phyloP scores from a whole-genome alignment of 2,797 vertebrate species.

The Avahi laniger region DNA sequence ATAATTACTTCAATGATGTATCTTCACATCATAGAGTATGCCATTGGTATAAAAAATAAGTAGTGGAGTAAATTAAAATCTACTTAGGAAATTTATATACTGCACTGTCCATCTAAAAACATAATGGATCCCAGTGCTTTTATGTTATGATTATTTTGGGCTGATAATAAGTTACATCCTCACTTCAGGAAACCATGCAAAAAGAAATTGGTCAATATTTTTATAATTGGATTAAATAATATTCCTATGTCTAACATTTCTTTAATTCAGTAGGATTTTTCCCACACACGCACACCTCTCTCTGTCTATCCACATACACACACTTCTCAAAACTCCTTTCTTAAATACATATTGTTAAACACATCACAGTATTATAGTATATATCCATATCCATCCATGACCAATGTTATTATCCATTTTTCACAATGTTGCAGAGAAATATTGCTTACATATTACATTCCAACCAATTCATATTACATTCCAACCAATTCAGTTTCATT shows the following conservation, averaged over 20 bases:
- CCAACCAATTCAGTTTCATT: background rate
- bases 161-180: background rate
- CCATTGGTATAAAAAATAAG: background rate
- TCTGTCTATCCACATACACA: background rate
- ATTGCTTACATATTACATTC: background rate
- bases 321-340: background rate
- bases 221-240: background rate
- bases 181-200: background rate
- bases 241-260: background rate
- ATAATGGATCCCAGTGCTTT: background rate
- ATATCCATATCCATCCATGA: background rate
- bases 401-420: background rate
- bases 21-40: background rate
- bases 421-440: background rate
- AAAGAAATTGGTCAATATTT: background rate
- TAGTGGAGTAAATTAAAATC: background rate
- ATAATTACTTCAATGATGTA: background rate
- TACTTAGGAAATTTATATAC: background rate
- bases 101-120: background rate
- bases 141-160: background rate
- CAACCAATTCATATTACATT: background rate
- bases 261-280: background rate
- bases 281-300: background rate
- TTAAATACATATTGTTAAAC: background rate
- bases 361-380: background rate